Conservation (phyloP, 1,140 invertebrate species). For the Acromyrmex charruanus region DNA sequence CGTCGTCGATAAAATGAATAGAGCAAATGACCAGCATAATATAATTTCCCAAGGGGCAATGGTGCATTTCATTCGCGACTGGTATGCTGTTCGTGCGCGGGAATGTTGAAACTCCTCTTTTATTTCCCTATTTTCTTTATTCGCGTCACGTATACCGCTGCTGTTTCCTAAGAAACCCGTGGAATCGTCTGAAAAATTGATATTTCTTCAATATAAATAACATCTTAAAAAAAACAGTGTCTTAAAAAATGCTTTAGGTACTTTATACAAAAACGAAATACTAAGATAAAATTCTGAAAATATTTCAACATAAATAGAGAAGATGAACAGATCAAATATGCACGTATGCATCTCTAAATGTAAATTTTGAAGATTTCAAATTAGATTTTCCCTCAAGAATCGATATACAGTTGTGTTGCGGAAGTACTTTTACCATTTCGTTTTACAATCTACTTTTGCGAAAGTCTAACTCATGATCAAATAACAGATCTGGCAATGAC, state of each 20-base stretch:
- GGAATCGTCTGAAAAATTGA: conserved; percentile 53
- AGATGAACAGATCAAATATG: background rate
- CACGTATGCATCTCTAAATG: background rate
- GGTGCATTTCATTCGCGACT: conserved; percentile 46
- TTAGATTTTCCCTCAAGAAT: background rate
- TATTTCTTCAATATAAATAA: conserved; percentile 56
- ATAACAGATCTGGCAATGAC: background rate
- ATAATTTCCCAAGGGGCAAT: conserved; percentile 61
- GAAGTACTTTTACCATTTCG: background rate
- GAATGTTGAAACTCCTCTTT: conserved; percentile 59
- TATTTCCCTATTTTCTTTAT: conserved; percentile 48
- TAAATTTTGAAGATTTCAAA: background rate
- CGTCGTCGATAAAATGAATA: conserved; percentile 62
- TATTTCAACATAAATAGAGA: background rate
- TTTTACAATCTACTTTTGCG: background rate
- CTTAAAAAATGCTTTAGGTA: conserved; percentile 17
- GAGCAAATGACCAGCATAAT: conserved; percentile 63
- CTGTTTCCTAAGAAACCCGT: conserved; percentile 45
- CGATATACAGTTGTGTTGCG: background rate
- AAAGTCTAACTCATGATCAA: conserved; percentile 15
- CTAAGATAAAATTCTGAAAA: conserved; percentile 5
- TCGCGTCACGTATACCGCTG: conserved; percentile 34
- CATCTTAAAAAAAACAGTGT: conserved; percentile 36
- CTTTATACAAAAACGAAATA: background rate
- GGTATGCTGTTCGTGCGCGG: conserved; percentile 41